Conservation (phyloP, 2,888 invertebrate species). For the Salticus scenicus region DNA sequence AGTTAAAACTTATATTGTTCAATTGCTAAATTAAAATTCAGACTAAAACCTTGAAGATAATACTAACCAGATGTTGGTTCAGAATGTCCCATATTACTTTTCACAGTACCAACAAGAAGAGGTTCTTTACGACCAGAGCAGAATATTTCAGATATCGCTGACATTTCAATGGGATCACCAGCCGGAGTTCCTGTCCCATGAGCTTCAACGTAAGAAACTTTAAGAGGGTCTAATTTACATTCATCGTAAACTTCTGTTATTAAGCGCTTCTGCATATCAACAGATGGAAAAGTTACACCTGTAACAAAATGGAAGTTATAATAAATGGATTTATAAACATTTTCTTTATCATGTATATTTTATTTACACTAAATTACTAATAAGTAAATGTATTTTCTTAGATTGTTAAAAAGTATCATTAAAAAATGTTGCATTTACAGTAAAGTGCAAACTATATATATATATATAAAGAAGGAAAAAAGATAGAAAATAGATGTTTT, state of each 20-base stretch:
- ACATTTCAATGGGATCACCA: slow-evolving; percentile 98
- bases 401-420: no score
- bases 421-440: no score
- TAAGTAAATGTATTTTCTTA: no score
- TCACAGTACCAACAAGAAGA: slow-evolving; percentile 94
- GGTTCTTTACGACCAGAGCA: slow-evolving; percentile 87
- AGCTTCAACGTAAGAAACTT: slow-evolving; percentile 94
- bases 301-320: slow-evolving; percentile 15
- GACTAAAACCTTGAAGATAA: no score
- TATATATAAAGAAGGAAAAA: no score
- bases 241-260: slow-evolving; percentile 88
- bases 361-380: no score
- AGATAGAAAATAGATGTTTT: no score
- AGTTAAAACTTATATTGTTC: no score
- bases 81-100: slow-evolving; percentile 99
- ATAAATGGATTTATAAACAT: no score
- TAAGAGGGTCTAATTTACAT: slow-evolving; percentile 85
- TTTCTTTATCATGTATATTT: no score
- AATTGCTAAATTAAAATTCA: no score
- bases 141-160: slow-evolving; percentile 93
- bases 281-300: slow-evolving; percentile 79
- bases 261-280: slow-evolving; percentile 82
- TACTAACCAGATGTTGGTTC: slow-evolving; percentile 80
- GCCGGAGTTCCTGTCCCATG: slow-evolving; percentile 99
- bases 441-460: no score